phyloP scores from a whole-genome alignment of 2,113 vertebrate genomes.

The Proterorhinus semilunaris region DNA sequence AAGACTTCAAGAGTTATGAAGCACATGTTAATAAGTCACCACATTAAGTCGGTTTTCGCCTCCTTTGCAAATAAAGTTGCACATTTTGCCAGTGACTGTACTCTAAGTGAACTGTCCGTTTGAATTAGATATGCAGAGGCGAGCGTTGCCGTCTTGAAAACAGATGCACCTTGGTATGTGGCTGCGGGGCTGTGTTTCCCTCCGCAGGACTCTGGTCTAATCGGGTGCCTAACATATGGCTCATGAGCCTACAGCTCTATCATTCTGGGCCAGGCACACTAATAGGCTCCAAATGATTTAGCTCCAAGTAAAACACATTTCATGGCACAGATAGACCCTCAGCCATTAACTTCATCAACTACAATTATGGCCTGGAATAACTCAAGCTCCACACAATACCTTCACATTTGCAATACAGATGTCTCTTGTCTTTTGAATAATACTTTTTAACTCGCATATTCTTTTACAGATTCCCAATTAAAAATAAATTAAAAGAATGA shows the following conservation, averaged over 20 bases:
- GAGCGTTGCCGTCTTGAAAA: conserved; percentile 32
- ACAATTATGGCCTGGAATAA: conserved; percentile 9
- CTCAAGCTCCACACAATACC: not conserved
- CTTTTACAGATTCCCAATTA: not conserved
- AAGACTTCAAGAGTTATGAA: no score
- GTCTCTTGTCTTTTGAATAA: not conserved
- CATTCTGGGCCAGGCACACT: conserved; percentile 42
- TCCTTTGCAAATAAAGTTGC: conserved; percentile 10
- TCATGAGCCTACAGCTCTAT: conserved; percentile 48
- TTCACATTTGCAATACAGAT: not conserved
- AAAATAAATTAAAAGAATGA: not conserved
- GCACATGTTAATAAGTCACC: not conserved
- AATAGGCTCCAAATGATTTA: conserved; percentile 39
- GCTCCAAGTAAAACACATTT: conserved; percentile 39
- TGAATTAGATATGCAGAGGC: conserved; percentile 37
- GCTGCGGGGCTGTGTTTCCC: conserved; percentile 48
- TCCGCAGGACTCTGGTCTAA: conserved; percentile 57
- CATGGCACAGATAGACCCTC: conserved; percentile 10
- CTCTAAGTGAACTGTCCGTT: conserved; percentile 34
- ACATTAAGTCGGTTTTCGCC: not conserved
- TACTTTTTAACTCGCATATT: not conserved
- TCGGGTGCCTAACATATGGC: conserved; percentile 60
- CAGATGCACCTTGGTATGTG: conserved; percentile 57
- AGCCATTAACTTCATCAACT: conserved; percentile 7
- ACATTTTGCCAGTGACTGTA: conserved; percentile 11